phyloP scores from a whole-genome alignment of 30 jellyfish, hydroid and myxozoan species.

The Aurelia sp. region DNA sequence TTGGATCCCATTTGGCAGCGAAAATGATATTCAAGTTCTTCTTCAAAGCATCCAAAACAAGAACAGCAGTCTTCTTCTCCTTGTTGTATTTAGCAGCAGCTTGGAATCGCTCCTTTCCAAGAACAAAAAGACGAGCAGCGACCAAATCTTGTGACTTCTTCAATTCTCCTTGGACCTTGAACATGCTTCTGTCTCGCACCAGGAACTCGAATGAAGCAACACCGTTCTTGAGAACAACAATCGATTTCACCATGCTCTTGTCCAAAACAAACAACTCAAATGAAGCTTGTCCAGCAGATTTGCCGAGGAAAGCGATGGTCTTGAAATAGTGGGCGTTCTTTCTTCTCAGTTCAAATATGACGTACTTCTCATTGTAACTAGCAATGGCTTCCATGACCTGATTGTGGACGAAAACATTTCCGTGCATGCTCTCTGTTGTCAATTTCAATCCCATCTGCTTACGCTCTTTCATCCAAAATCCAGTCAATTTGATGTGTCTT shows the following conservation, averaged over 20 bases:
- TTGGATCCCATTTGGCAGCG: slow-evolving; percentile 80
- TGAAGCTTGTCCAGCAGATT: slow-evolving; percentile 36
- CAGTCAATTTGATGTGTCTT: slow-evolving; percentile 51
- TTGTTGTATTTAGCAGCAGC: slow-evolving; percentile 74
- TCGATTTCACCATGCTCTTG: slow-evolving; percentile 57
- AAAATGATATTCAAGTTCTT: slow-evolving; percentile 72
- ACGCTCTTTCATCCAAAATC: slow-evolving; percentile 61
- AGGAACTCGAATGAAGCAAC: slow-evolving; percentile 49
- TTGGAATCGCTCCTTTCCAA: slow-evolving; percentile 78
- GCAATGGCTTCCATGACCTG: slow-evolving; percentile 63
- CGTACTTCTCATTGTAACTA: slow-evolving; percentile 31
- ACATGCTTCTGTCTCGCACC: slow-evolving; percentile 35
- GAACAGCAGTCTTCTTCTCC: slow-evolving; percentile 55
- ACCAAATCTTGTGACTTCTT: slow-evolving; percentile 38
- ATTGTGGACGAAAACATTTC: slow-evolving; percentile 26
- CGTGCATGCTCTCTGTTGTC: slow-evolving; percentile 35
- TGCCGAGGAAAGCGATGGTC: slow-evolving; percentile 50
- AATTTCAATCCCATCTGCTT: slow-evolving; percentile 41
- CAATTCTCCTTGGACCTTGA: slow-evolving; percentile 60
- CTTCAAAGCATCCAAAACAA: slow-evolving; percentile 72
- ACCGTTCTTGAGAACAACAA: slow-evolving; percentile 45
- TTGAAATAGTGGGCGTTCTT: slow-evolving; percentile 35
- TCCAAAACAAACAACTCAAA: slow-evolving; percentile 42
- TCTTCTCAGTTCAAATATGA: slow-evolving; percentile 56
- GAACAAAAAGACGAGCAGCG: slow-evolving; percentile 39